Base-by-base conservation (phyloP, 2,888 invertebrate genomes). In the Chrysodeixis includens region DNA sequence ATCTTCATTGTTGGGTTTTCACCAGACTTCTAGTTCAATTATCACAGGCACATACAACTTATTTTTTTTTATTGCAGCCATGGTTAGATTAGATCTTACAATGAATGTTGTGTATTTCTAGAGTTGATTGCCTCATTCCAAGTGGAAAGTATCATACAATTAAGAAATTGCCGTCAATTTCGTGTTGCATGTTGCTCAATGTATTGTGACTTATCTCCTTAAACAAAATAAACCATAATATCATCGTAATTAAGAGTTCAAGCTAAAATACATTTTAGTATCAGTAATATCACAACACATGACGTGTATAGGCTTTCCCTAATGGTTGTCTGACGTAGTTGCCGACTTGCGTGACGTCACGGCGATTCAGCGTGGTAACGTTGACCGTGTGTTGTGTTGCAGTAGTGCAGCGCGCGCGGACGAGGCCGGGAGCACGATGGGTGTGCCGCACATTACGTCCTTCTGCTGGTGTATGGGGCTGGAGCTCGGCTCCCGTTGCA, bases 381-480 rank as follows among this genome's bases (percentile, higher is more conserved):
- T 54, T 26, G 1, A 14, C 12, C 32, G 52, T 53, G 52, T 53
- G 57, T 52, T 74, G 56, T 0, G 18, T 74, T 74, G 60, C 80
- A 80, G 88, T 90, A 84, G 16, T 88, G 87, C 90, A 30, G 68
- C 71, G 20, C 60, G 66, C 32, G 64, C 63, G 9, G 69, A 71
- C 30, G 69, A 69, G 51, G 56, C 63, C 44, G 65, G 18, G 18
- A 26, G 20, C 32, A 81, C 69, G 59, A 94, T 94, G 94, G 91
- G 89, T 18, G 64, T 92, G 32, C 93, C 93, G 8, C 91, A 93
- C 78, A 83, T 93, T 32, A 92, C 92, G 1, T 89, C 90, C 14
- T 94, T 93, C 86, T 93, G 92, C 80, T 93, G 92, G 82, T 94
- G 94, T 81, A 83, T 93, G 84, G 92, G 92, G 0, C 88, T 94